Conservation (phyloP, 2,888 invertebrate species). For the Neoscelio sp. region DNA sequence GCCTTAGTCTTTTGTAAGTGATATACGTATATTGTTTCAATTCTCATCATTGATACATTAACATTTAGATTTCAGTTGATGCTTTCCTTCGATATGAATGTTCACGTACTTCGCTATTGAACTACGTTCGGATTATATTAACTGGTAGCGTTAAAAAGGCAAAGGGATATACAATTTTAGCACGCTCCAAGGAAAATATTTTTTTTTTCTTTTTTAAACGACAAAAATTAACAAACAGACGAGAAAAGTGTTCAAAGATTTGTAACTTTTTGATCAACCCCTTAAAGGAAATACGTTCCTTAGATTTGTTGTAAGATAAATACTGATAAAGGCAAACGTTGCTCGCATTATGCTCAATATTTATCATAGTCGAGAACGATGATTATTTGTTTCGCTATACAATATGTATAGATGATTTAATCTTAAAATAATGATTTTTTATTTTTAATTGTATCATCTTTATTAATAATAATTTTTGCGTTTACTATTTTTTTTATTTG, state of each 20-base stretch:
- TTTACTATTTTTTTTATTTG: conserved; percentile 22
- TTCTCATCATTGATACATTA: conserved; percentile 51
- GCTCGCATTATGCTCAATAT: conserved; percentile 40
- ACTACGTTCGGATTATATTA: conserved; percentile 61
- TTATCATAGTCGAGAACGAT: conserved; percentile 49
- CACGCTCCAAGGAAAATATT: conserved; percentile 8
- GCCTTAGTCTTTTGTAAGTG: conserved; percentile 55
- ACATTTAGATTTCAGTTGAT: conserved; percentile 55
- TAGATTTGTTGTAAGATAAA: conserved; percentile 42
- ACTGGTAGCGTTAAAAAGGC: conserved; percentile 65
- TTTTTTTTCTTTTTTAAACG: too few species aligned
- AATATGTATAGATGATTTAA: conserved; percentile 54
- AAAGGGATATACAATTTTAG: conserved; percentile 58
- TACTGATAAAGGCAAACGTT: conserved; percentile 61
- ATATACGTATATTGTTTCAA: conserved; percentile 58
- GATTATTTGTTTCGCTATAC: conserved; percentile 39
- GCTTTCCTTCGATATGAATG: conserved; percentile 64
- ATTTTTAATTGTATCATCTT: conserved; percentile 43
- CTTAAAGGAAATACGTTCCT: conserved; percentile 6
- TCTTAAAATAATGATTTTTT: conserved; percentile 46
- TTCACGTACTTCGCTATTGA: conserved; percentile 51
- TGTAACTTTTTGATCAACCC: background rate
- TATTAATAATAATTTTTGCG: conserved; percentile 46
- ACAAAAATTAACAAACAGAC: too few species aligned
- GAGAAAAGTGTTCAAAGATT: too few species aligned